Evolutionary conservation across 2,797 vertebrate species (phyloP), one percentile per base, ranked within the genome.

Genomic region (Myiothlypis coronata): DNA sequence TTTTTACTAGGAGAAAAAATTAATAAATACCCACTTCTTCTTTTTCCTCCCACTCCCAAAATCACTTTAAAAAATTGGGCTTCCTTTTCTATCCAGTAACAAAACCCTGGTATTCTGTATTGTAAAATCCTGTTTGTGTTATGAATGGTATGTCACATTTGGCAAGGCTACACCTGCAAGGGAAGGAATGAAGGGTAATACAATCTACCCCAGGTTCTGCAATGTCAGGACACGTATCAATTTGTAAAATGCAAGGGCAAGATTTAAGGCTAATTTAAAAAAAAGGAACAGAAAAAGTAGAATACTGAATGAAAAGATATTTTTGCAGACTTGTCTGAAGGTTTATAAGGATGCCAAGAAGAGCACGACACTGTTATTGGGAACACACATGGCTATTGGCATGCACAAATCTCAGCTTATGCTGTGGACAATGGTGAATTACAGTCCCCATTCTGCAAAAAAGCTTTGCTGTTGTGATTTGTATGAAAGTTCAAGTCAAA

Each of bases 81-180:
- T 87, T 52, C 53, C 14, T 89, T 95, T 85, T 83, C 90, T 50
- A 69, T 13, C 46, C 64, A 63, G 55, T 65, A 56, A 80, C 49
- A 93, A 89, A 94, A 11, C 65, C 30, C 46, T 55, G 39, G 35
- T 68, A 52, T 67, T 90, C 77, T 23, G 23, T 69, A 69, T 60
- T 87, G 75, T 65, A 69, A 76, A 32, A 27, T 78, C 57, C 46
- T 1, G 22, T 39, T 94, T 11, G 2, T 47, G 39, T 95, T 94
- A 94, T 92, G 95, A 94, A 97, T 89, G 88, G 59, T 55, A 32
- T 81, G 94, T 94, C 94, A 96, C 65, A 50, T 39, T 71, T 20
- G 83, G 89, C 90, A 93, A 96, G 94, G 96, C 90, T 93, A 82
- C 74, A 84, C 84, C 89, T 91, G 49, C 52, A 72, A 82, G 37